Evolutionary conservation across 2,888 invertebrate genomes (phyloP).

Genomic region (Gastracanthus pulcherrimus): DNA sequence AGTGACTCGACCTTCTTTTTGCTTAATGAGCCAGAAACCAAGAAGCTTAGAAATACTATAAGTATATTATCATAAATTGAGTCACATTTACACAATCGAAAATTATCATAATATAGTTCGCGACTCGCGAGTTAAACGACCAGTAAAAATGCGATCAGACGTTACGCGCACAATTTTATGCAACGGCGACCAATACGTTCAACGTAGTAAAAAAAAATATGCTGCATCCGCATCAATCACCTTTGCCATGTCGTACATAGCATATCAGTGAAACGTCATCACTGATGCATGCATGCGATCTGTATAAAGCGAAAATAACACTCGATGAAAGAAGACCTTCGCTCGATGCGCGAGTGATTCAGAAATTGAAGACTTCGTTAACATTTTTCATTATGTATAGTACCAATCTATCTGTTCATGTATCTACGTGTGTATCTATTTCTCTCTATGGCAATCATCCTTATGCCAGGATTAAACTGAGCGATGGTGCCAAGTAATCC

Average conservation of each 20-base stretch:
- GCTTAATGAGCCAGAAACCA: no score
- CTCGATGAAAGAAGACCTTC: not conserved
- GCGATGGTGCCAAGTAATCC: no score
- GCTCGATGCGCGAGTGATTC: slow-evolving; percentile 5
- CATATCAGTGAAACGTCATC: not conserved
- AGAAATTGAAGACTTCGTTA: slow-evolving; percentile 15
- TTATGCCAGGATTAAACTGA: no score
- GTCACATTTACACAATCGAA: not conserved
- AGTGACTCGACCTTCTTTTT: no score
- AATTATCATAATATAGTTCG: not conserved
- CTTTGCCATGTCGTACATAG: not conserved
- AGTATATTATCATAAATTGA: slow-evolving; percentile 4
- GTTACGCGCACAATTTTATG: not conserved
- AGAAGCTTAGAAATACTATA: no score
- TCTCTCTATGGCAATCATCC: not conserved
- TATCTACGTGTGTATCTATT: not conserved
- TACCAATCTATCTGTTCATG: not conserved
- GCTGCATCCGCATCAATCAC: not conserved
- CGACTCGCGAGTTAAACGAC: not conserved
- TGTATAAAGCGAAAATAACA: not conserved
- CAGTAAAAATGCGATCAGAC: not conserved
- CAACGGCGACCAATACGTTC: not conserved
- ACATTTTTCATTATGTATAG: not conserved
- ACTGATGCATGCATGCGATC: not conserved
- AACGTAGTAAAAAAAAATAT: not conserved